phyloP scores from a whole-genome alignment of 2,888 invertebrate species.

The Acanthosepion lycidas region DNA sequence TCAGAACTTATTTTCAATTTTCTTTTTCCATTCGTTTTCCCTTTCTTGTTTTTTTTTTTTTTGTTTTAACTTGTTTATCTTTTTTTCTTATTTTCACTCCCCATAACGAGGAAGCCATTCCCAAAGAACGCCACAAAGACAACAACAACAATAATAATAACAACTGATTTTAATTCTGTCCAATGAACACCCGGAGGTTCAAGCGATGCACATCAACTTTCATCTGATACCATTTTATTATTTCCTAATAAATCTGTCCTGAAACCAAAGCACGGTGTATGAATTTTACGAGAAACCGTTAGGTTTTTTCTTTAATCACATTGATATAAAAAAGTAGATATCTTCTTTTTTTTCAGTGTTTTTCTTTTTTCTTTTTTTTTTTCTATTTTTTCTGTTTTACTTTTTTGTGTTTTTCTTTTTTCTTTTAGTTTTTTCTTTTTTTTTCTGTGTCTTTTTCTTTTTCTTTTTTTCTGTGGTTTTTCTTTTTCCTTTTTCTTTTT shows the following conservation, averaged over 20 bases:
- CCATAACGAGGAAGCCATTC: no score
- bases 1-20: no score
- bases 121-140: no score
- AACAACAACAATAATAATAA: not conserved
- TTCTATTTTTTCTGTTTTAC: not conserved
- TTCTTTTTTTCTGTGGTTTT: not conserved
- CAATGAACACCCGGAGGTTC: not conserved
- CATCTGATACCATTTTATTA: conserved; percentile 10
- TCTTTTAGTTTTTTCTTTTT: not conserved
- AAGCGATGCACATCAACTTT: not conserved
- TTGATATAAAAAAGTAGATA: not conserved
- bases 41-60: no score
- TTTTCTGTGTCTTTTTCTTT: not conserved
- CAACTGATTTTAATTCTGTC: not conserved
- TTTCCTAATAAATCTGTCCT: conserved; percentile 33
- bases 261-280: not conserved
- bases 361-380: not conserved
- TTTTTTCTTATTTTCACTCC: no score
- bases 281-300: not conserved
- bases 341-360: not conserved
- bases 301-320: not conserved
- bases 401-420: not conserved
- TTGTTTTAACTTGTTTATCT: no score
- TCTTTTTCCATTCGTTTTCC: no score
- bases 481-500: not conserved